Evolutionary conservation across 2,797 vertebrate species (phyloP), one percentile per base, ranked within the genome.

Genomic region (Streptopelia turtur): DNA sequence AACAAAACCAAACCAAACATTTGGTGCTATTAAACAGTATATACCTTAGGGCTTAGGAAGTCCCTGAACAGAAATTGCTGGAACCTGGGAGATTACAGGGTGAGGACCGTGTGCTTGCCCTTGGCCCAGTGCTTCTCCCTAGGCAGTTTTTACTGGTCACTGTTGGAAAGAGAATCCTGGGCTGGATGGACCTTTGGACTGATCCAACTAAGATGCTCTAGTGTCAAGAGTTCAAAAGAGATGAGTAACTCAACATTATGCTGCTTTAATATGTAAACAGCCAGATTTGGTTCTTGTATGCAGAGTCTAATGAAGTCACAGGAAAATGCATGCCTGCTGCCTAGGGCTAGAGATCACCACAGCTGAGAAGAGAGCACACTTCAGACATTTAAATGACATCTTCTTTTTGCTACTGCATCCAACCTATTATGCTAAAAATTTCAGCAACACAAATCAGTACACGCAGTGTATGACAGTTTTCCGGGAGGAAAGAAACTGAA

Each of bases 381-480:
- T 16, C 9, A 14, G 59, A 17, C 28, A 82, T 79, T 72, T 59
- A 68, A 82, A 52, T 41, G 5, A 17, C 10, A 43, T 41, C n/a
- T 7, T 20, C 10, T 24, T 80, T 83, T 59, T 76, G 20, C 63
- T 70, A 9, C 13, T 79, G 13, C 4, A 56, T n/a, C n/a, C 52
- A 85, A 60, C 5, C 10, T 55, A 50, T n/a, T 27, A 27, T 6
- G 3, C 18, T 39, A 45, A 69, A 87, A 33, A 65, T 4, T 1
- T 68, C 47, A 76, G 5, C 5, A 49, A 14, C 15, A 55, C 16
- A 69, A 78, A 77, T 49, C 13, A 49, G 27, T 30, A 57, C 28
- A 4, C 24, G 33, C 23, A 75, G 49, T 0, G 1, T 17, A 17
- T 53, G 16, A 81, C 4, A 66, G 22, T 0, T 35, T 33, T 55